phyloP scores from a whole-genome alignment of 1,140 invertebrate genomes.

The Drosophila miranda region DNA sequence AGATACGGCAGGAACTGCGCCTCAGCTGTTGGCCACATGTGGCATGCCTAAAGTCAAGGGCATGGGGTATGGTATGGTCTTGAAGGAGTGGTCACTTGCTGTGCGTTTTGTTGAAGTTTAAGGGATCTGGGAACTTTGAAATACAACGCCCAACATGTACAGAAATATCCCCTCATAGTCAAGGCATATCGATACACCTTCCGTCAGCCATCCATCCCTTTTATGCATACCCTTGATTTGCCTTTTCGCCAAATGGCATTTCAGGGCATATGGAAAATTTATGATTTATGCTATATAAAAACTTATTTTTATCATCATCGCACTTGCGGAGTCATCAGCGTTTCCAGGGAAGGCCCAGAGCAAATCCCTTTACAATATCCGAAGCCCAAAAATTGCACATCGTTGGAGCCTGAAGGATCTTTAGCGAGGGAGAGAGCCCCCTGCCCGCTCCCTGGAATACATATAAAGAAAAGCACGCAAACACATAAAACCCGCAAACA shows the following conservation, averaged over 20 bases:
- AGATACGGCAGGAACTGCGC: conserved; percentile 25
- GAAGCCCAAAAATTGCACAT: conserved; percentile 12
- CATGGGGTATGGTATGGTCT: too few species aligned
- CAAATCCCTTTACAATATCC: conserved; percentile 68
- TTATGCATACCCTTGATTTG: conserved; percentile 8
- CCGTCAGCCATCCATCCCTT: too few species aligned
- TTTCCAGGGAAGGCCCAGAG: conserved; percentile 35
- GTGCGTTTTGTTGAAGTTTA: too few species aligned
- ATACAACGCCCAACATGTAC: too few species aligned
- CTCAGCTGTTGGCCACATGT: conserved; percentile 4
- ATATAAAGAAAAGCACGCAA: conserved; percentile 38
- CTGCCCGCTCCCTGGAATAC: not conserved
- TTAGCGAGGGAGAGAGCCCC: too few species aligned
- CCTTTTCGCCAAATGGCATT: not conserved
- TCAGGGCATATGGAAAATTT: conserved; percentile 25
- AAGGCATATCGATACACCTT: too few species aligned
- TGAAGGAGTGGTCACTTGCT: too few species aligned
- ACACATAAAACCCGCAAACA: conserved; percentile 55
- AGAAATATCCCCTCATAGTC: too few species aligned
- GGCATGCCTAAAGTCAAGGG: not conserved
- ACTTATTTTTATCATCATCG: conserved; percentile 60
- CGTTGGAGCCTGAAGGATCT: conserved; percentile 19
- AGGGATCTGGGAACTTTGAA: too few species aligned
- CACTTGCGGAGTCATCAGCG: conserved; percentile 44
- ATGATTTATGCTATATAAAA: conserved; percentile 68